These are phyloP conservation scores for Lateolabrax maculatus DNA, from an alignment of 2,797 vertebrate genomes.

Conservation along the genomic window DNA sequence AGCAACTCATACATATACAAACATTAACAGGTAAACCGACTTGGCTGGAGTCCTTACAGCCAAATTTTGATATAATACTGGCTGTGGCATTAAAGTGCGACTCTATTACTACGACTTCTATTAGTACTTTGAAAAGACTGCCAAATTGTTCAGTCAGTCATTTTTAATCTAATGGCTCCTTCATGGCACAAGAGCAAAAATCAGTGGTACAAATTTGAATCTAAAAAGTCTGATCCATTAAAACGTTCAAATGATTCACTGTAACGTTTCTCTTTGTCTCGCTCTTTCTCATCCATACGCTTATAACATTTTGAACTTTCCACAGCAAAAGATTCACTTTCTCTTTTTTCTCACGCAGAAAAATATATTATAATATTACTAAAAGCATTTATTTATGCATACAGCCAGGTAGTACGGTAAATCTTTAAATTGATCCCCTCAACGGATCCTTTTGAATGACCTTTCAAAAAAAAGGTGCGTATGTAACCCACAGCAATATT, in stretches of 20 bases:
- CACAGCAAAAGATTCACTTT: background rate
- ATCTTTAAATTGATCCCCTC: background rate
- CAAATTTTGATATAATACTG: conserved; percentile 2
- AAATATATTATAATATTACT: background rate
- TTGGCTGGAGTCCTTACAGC: background rate
- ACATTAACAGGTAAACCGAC: background rate
- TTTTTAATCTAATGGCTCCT: background rate
- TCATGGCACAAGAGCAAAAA: background rate
- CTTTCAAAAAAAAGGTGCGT: background rate
- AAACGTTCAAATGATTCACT: background rate
- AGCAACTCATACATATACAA: background rate
- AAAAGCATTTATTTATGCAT: background rate
- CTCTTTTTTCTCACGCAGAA: background rate
- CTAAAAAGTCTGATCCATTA: background rate
- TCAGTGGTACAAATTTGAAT: background rate
- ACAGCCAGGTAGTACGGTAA: background rate
- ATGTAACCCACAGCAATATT: background rate
- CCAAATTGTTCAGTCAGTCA: background rate
- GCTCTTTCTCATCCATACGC: background rate
- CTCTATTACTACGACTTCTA: too few species aligned
- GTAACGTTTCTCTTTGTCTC: background rate
- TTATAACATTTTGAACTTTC: background rate
- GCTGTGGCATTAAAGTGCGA: background rate
- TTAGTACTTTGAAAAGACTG: background rate
- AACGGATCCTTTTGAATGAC: background rate